Conservation (phyloP, 2,113 vertebrate genomes). For the Rhineura floridana region DNA sequence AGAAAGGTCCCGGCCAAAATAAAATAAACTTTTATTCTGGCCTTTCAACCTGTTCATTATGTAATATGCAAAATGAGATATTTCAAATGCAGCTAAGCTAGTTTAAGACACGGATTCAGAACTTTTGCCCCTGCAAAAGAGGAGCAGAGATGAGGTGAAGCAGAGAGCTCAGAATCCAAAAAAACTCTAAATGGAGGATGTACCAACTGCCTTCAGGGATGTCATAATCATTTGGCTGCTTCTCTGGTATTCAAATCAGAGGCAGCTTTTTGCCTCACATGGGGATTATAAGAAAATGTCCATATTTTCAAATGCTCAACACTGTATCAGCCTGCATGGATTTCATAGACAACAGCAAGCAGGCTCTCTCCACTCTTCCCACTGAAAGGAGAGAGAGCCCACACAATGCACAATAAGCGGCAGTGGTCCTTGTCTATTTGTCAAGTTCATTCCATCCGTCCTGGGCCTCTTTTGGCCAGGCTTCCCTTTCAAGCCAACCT, state of each 20-base stretch:
- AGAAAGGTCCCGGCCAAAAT: not conserved
- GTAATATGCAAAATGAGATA: not conserved
- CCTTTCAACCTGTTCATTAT: not conserved
- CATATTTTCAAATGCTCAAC: not conserved
- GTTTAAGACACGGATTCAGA: not conserved
- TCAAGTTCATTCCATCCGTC: constrained; percentile 23
- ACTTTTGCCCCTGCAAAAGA: not conserved
- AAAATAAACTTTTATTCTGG: no score
- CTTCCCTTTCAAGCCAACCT: constrained; percentile 20
- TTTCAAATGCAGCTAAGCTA: not conserved
- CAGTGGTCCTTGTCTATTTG: not conserved
- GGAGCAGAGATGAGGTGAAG: not conserved
- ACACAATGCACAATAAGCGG: not conserved
- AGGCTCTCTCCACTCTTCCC: not conserved
- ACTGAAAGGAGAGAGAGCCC: not conserved
- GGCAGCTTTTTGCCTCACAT: not conserved
- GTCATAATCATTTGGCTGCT: no score
- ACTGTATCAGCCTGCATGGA: not conserved
- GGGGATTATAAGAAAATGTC: fast-evolving
- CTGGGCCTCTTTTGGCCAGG: constrained; percentile 50
- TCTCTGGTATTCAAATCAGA: fast-evolving
- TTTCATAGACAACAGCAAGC: not conserved
- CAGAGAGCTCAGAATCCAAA: not conserved
- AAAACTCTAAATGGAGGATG: not conserved
- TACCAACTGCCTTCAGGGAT: not conserved